Percentiles rank a stretch among this genome's conserved stretches.
Evolutionary conservation across 1,140 invertebrate genomes (phyloP).

Genomic region (Drosophila tani): DNA sequence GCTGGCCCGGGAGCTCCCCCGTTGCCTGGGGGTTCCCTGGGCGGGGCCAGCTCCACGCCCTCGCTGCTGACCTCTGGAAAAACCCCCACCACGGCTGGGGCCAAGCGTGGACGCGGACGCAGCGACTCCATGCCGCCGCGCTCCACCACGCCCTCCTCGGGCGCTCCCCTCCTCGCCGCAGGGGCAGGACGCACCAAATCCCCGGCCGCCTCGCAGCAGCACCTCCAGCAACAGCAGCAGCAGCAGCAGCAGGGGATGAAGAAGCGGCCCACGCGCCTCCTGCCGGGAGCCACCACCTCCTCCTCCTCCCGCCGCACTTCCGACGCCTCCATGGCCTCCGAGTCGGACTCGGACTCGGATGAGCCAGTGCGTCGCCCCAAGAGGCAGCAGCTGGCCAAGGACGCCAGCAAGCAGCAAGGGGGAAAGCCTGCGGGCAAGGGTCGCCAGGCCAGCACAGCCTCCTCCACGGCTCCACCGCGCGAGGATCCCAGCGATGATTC

Average conservation of each 20-base stretch:
- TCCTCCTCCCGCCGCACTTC: slow-evolving; percentile 79
- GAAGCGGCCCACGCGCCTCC: slow-evolving; percentile 76
- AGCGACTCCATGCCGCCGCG: slow-evolving; percentile 86
- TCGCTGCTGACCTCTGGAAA: slow-evolving; percentile 37
- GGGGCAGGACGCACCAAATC: slow-evolving; percentile 88
- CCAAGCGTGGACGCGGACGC: slow-evolving; percentile 85
- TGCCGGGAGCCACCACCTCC: slow-evolving; percentile 40
- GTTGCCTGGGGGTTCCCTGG: slow-evolving; percentile 5
- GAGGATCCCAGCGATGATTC: slow-evolving; percentile 52
- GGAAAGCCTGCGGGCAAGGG: slow-evolving; percentile 31
- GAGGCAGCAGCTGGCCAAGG: slow-evolving; percentile 54
- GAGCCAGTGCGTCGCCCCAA: slow-evolving; percentile 85
- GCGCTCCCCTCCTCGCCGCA: slow-evolving; percentile 87
- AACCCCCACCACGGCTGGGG: slow-evolving; percentile 38
- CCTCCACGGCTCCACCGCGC: slow-evolving; percentile 20
- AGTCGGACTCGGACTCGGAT: slow-evolving; percentile 88
- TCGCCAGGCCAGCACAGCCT: slow-evolving; percentile 1
- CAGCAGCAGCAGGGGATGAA: slow-evolving; percentile 58
- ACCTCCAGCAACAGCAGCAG: slow-evolving; percentile 82
- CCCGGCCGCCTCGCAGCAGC: slow-evolving; percentile 85
- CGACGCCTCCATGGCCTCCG: slow-evolving; percentile 87
- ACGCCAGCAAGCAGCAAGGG: slow-evolving; percentile 18
- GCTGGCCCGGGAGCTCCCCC: slow-evolving; percentile 6
- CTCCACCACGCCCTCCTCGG: slow-evolving; percentile 87
- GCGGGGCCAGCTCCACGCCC: slow-evolving; percentile 18